Evolutionary conservation across 2,113 vertebrate species (phyloP).

Genomic region (Paracanthobrama guichenoti): DNA sequence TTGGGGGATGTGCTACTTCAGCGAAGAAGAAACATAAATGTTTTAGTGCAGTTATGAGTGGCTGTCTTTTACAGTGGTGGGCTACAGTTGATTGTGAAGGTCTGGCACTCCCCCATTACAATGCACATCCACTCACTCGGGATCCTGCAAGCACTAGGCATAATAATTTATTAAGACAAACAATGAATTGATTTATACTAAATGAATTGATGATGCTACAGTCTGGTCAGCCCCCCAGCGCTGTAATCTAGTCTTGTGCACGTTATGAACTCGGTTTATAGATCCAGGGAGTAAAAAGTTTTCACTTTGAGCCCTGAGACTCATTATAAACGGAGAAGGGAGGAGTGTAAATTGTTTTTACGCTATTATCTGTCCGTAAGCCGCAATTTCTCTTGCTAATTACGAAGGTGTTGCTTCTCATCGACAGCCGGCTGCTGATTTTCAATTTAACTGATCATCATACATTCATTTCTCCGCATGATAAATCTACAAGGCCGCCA

Average conservation of each 20-base stretch:
- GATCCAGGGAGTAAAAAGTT: slow-evolving; percentile 96
- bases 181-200: slow-evolving; percentile 27
- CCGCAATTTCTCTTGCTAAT: slow-evolving; percentile 99
- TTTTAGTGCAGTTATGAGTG: slow-evolving; percentile 31
- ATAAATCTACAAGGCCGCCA: slow-evolving; percentile 97
- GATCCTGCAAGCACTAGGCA: not conserved
- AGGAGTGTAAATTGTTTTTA: slow-evolving; percentile 99
- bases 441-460: slow-evolving; percentile 99
- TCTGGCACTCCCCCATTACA: not conserved
- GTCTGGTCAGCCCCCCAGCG: not conserved
- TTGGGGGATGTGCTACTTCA: slow-evolving; percentile 27
- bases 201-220: slow-evolving; percentile 32
- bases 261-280: slow-evolving; percentile 84
- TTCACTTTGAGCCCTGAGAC: slow-evolving; percentile 98
- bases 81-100: not conserved
- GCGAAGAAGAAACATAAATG: slow-evolving; percentile 22
- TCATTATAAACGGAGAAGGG: slow-evolving; percentile 88
- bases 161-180: slow-evolving; percentile 35
- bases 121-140: not conserved
- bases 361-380: slow-evolving; percentile 99
- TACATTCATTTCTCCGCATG: slow-evolving; percentile 99
- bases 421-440: slow-evolving; percentile 99
- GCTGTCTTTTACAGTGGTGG: slow-evolving; percentile 12
- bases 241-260: slow-evolving; percentile 62
- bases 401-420: slow-evolving; percentile 99